Evolutionary conservation across 2,888 invertebrate species (phyloP), one percentile per base, ranked within the genome.

Genomic region (Eristalinus sepulchralis): DNA sequence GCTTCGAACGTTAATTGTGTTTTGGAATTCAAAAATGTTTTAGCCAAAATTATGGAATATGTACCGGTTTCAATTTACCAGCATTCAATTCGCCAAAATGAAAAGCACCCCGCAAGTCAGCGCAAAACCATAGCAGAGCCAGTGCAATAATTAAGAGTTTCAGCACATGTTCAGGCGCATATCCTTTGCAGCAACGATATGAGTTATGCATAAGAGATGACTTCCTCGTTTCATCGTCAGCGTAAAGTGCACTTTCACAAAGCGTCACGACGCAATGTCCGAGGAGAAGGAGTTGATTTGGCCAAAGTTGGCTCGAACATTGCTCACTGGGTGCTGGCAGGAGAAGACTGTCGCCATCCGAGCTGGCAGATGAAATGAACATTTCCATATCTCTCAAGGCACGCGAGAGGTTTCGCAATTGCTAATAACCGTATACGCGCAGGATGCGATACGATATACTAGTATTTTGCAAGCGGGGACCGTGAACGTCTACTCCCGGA

Each of bases 301-400:
- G 17, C 47, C 2, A 13, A 39, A 39, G 39, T 39, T 39, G 13
- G n/a, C n/a, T 17, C 13, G n/a, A 39, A 39, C n/a, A n/a, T 1
- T n/a, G 39, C n/a, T 36, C 13, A 4, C 4, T 9, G n/a, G 6
- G 22, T 55, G 20, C 22, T 55, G 20, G 11, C 55, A 5, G 22
- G 55, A 20, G 13, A n/a, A 36, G 5, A 22, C 10, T 20, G 55
- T 22, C 10, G 55, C 13, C 39, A n/a, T 55, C 55, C 20, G 13
- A 1, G 24, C 27, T 31, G 17, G 39, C 17, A 10, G 27, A 31
- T 36, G 39, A 59, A 20, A 70, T 57, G 77, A 78, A 70, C 63
- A 78, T 78, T 78, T 78, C n/a, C 77, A 78, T 78, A 78, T 39
- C 70, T 70, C 57, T 11, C 53, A 5, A 70, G 55, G 20, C 70